Conservation (phyloP, 1,140 invertebrate genomes). For the Pachypsylla venusta region DNA sequence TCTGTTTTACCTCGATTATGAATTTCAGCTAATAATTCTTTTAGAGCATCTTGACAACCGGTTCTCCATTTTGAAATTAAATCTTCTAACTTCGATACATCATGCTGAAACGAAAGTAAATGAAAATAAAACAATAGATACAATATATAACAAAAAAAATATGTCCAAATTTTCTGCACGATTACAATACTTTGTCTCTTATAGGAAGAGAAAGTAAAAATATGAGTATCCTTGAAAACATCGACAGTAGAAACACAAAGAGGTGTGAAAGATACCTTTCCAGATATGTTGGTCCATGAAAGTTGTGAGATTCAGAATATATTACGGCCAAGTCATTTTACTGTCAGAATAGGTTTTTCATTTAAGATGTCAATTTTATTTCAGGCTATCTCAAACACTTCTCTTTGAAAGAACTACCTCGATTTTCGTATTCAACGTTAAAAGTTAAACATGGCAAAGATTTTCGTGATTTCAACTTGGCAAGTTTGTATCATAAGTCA, state of each 20-base stretch:
- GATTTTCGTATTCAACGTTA: no score
- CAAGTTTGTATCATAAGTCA: no score
- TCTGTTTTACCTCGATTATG: not conserved
- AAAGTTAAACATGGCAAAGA: no score
- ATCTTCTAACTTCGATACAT: not conserved
- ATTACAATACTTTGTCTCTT: not conserved
- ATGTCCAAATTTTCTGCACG: not conserved
- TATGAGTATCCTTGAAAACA: not conserved
- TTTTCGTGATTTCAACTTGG: no score
- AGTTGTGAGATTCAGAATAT: no score
- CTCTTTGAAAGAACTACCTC: no score
- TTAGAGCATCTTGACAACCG: not conserved
- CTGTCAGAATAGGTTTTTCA: no score
- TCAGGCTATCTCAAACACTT: no score
- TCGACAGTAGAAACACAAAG: not conserved
- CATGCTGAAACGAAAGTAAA: constrained; percentile 4
- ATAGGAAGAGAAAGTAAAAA: not conserved
- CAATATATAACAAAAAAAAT: not conserved
- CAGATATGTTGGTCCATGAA: not conserved
- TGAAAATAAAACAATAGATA: not conserved
- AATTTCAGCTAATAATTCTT: constrained; percentile 1
- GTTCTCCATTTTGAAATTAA: constrained; percentile 4
- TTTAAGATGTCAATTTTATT: no score
- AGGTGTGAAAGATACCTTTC: not conserved
- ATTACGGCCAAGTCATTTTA: no score